Base-by-base conservation (phyloP, 1,140 invertebrate genomes). In the Tetraneura akinire region DNA sequence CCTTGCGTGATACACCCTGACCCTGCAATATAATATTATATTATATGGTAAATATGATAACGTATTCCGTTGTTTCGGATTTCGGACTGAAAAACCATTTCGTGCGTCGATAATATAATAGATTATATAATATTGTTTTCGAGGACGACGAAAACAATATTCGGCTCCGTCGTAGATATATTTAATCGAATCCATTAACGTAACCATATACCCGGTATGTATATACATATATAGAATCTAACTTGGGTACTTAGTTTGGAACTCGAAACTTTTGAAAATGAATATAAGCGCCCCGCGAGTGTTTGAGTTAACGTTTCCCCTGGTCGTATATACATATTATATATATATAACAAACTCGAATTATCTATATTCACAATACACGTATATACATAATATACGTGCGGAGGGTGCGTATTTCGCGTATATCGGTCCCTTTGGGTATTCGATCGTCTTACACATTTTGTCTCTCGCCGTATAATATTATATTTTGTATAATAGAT, bases 121-220 rank as follows among this genome's bases (percentile, higher is more conserved):
- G 32, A 37, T 3, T 37, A 18, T 60, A 29, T 32, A 18, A 1
- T 55, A 23, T 23, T 14, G 26, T n/a, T 4, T 62, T 8, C 26
- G 26, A 1, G 2, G 0, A 14, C 0, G 60, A n/a, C 26, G 60
- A 32, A 62, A 62, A 62, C 60, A 16, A 14, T 23, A 14, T 32
- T 62, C 9, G 6, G 2, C 60, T 62, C 16, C n/a, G 14, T 10
- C 26, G 60, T 18, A 51, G 51, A 47, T 71, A 37, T 37, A 37
- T 37, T 37, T 71, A 51, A 71, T 71, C 23, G 47, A 71, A 71
- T 51, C 68, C 68, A 71, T 71, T 71, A 71, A 23, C 68, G n/a
- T 3, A 6, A 29, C 26, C 26, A 26, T 26, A 32, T 62, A 57
- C 32, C n/a, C n/a, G n/a, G 32, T 37, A 37, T 3, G 32, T 37